Evolutionary conservation across 2,113 vertebrate genomes (phyloP), one percentile per base, ranked within the genome.

Genomic region (Corythornis vintsioides): DNA sequence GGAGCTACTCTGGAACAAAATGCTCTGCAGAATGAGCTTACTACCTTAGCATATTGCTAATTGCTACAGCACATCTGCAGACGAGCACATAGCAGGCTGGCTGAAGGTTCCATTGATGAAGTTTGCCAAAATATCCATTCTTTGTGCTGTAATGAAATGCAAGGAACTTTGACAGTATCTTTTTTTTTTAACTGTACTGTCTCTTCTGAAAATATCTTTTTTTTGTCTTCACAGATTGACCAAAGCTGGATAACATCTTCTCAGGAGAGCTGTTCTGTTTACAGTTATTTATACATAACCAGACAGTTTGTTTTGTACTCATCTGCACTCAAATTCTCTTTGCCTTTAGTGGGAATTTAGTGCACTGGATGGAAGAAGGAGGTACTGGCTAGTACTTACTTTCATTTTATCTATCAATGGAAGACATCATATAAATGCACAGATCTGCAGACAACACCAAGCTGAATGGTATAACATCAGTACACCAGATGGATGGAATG

Each of bases 31-130:
- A 61, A 84, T 48, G 74, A 67, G 43, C 71, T 80, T 87, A 85
- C 60, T 89, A 53, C 84, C 63, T 89, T 89, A 87, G 38, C 71
- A 71, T 87, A 87, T 59, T 89, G 82, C 50, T 93, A 85, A 91
- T 92, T 92, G 60, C 83, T 92, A 70, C 74, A 76, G 43, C 66
- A 89, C 90, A 92, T 89, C 92, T 93, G 92, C 59, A 15, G 29
- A 61, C 5, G 2, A 89, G 38, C 42, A 43, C 70, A 38, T 59
- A 90, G 67, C 71, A 66, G 66, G 52, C 47, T 66, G 67, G 8
- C 63, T 92, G 74, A 20, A 89, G 38, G 28, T 42, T 70, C 47
- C 5, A 9, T 47, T 83, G 59, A 70, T 43, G 63, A 87, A 79
- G 18, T 79, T 85, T 87, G 83, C 52, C 47, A 79, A 85, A 91